Percentiles rank a stretch among this genome's conserved stretches.
phyloP scores from a whole-genome alignment of 92 coral and sea anemone species.

The Epizoanthus rinbou region DNA sequence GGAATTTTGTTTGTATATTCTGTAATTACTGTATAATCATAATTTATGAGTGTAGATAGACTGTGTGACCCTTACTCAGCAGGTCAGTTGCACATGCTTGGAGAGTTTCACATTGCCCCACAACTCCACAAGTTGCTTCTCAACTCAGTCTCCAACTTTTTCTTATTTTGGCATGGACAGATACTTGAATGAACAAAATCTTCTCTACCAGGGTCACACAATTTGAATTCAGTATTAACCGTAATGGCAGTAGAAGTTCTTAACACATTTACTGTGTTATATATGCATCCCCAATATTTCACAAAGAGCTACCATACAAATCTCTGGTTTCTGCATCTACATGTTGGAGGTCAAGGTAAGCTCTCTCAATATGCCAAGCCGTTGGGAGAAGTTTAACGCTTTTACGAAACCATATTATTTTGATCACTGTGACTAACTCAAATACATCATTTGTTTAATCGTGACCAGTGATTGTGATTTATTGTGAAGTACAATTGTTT shows the following conservation, averaged over 20 bases:
- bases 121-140: conserved; percentile 19
- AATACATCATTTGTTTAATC: too few species aligned
- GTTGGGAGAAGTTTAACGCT: background rate
- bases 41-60: background rate
- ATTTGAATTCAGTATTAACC: background rate
- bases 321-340: conserved; percentile 11
- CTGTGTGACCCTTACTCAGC: background rate
- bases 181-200: background rate
- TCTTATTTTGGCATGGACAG: background rate
- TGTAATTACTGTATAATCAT: conserved; percentile 24
- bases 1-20: conserved; percentile 20
- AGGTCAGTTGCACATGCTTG: conserved; percentile 34
- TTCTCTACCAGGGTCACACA: background rate
- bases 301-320: background rate
- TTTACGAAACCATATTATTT: background rate
- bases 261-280: background rate
- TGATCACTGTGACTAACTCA: too few species aligned
- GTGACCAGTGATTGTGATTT: background rate
- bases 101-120: conserved; percentile 29
- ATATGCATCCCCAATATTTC: background rate
- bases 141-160: background rate
- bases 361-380: too few species aligned
- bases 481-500: background rate
- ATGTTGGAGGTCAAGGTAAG: background rate
- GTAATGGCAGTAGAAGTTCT: background rate